Base-by-base conservation (phyloP, 2,797 vertebrate genomes). In the Etheostoma nigrum region DNA sequence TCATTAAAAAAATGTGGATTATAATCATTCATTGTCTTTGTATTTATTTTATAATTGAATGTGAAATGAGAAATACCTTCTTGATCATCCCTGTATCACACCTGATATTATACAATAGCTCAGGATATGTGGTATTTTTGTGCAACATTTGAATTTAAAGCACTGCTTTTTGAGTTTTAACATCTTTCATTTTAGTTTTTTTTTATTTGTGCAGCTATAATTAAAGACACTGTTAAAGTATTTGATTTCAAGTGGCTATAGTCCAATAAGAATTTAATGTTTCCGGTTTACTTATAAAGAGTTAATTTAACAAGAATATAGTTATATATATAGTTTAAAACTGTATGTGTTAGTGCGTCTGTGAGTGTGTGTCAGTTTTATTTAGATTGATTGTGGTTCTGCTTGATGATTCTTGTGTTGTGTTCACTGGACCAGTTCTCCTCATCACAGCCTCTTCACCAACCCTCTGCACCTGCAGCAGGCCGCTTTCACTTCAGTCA, bases 391-490 rank as follows among this genome's bases (percentile, higher is more conserved):
- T 52, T 49, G 76, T 62, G 49, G 30, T 79, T 79, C 57, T 67
- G 70, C 64, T 79, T 63, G 64, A n/a, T 62, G 64, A 70, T 65
- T 74, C 36, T 72, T 27, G 58, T 58, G 53, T 70, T 53, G 58
- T 77, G 67, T 67, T 62, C 76, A 62, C 30, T 73, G 57, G 18
- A 67, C 62, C 76, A 72, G 48, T 60, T 72, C 0, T 54, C 25
- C 27, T 60, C 55, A 19, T 60, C 68, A 42, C 57, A 54, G 48
- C n/a, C 33, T 71, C 33, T 42, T 44, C 67, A 51, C 12, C 58
- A 62, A 27, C 40, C 42, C 49, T 76, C 77, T 69, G 75, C 83
- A 81, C 25, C 76, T 82, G 80, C n/a, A 69, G 51, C 33, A 76
- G 45, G 68, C 16, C 21, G 27, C 9, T 76, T 67, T 82, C 63